A percentile compares a stretch with the other conserved stretches of the same genome.
phyloP scores from a whole-genome alignment of 2,797 vertebrate species.

The Pangasius larnaudii region DNA sequence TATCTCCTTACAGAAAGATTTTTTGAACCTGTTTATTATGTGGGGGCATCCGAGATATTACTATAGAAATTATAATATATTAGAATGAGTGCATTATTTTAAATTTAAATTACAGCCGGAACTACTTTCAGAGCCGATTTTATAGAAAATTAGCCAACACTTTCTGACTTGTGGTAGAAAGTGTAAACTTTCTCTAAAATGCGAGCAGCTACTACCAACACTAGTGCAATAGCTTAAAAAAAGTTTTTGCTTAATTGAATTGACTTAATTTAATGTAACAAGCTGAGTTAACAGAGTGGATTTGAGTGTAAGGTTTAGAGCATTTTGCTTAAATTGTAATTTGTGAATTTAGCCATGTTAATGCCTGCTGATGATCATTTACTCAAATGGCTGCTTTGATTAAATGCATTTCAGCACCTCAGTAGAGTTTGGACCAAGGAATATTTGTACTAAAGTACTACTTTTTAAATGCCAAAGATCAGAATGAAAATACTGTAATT shows the following conservation, averaged over 20 bases:
- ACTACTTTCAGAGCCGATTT: not conserved
- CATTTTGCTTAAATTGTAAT: slow-evolving; percentile 12
- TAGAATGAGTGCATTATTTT: not conserved
- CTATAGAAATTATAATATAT: not conserved
- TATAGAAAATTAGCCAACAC: not conserved
- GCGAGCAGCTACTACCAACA: not conserved
- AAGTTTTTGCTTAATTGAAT: slow-evolving; percentile 9
- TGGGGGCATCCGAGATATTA: not conserved
- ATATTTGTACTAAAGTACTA: not conserved
- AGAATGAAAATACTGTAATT: not conserved
- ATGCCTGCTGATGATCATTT: slow-evolving; percentile 14
- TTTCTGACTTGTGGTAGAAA: not conserved
- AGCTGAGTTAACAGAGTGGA: not conserved
- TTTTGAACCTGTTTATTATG: not conserved
- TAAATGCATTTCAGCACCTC: not conserved
- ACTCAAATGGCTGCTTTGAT: not conserved
- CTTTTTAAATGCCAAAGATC: not conserved
- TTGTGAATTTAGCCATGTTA: slow-evolving; percentile 9
- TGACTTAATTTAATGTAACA: not conserved
- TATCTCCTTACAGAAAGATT: not conserved
- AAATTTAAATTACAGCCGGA: too few species aligned
- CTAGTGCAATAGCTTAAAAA: not conserved
- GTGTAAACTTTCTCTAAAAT: not conserved
- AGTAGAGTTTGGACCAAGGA: not conserved
- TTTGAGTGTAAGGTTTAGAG: not conserved